phyloP scores from a whole-genome alignment of 2,797 vertebrate species.

The Pseudopleuronectes americanus region DNA sequence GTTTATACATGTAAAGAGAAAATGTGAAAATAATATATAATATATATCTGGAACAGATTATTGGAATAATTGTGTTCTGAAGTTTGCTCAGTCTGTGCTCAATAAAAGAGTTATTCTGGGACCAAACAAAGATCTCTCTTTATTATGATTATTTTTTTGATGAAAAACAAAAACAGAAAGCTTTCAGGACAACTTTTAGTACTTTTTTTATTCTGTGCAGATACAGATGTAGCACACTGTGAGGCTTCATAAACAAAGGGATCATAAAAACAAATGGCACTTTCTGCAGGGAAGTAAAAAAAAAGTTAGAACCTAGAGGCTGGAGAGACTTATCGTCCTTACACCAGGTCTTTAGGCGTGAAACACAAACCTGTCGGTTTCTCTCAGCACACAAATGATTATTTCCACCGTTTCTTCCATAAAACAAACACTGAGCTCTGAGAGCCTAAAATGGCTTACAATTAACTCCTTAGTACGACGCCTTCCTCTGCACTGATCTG shows the following conservation, averaged over 20 bases:
- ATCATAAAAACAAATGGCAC: constrained; percentile 50
- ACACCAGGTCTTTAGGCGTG: constrained; percentile 12
- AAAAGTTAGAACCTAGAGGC: constrained; percentile 29
- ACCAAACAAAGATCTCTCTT: constrained; percentile 67
- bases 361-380: constrained; percentile 30
- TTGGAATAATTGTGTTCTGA: constrained; percentile 77
- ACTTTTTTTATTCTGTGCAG: constrained; percentile 49
- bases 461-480: constrained; percentile 21
- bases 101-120: constrained; percentile 90
- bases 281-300: constrained; percentile 37
- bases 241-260: constrained; percentile 18
- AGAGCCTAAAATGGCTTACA: constrained; percentile 11
- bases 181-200: constrained; percentile 15
- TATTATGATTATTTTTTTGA: constrained; percentile 35
- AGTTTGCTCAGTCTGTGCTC: constrained; percentile 83
- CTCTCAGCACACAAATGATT: constrained; percentile 17
- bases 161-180: background rate
- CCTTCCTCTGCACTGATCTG: constrained; percentile 43
- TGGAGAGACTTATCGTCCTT: constrained; percentile 4
- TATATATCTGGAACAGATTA: constrained; percentile 27
- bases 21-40: constrained; percentile 28
- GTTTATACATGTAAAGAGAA: constrained; percentile 51
- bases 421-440: constrained; percentile 30
- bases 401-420: constrained; percentile 36
- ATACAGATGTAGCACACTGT: constrained; percentile 34